Percentiles rank a stretch among this genome's conserved stretches.
These are phyloP conservation scores for Meloidogyne exigua DNA, from an alignment of 1,140 invertebrate species.

Conservation along the genomic window DNA sequence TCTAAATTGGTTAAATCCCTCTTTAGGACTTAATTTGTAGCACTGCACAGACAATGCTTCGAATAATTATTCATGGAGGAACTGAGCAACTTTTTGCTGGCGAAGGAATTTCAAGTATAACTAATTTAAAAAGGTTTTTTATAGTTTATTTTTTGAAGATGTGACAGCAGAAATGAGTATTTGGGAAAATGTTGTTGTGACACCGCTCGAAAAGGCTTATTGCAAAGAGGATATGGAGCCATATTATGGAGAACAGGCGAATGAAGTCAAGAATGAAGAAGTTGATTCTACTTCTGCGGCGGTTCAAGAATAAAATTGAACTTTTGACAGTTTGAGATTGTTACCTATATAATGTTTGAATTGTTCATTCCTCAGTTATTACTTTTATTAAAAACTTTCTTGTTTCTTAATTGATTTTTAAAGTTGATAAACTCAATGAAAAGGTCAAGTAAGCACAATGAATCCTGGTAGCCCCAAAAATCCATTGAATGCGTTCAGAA, in stretches of 20 bases:
- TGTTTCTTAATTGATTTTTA: too few relatives aligned
- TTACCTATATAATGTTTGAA: too few relatives aligned
- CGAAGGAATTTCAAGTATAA: slow-evolving; percentile 17
- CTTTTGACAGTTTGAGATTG: too few relatives aligned
- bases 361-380: too few relatives aligned
- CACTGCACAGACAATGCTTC: slow-evolving; percentile 36
- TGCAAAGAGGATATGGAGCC: slow-evolving; percentile 34
- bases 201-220: slow-evolving; percentile 41
- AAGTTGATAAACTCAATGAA: too few relatives aligned
- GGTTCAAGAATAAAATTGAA: neutral
- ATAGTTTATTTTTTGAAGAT: slow-evolving; percentile 20
- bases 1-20: neutral
- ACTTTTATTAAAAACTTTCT: too few relatives aligned
- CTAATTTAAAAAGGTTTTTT: neutral
- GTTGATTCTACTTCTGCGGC: neutral
- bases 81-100: slow-evolving; percentile 34
- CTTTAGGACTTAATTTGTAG: slow-evolving; percentile 42
- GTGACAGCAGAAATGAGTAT: slow-evolving; percentile 34
- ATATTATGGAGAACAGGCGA: slow-evolving; percentile 26
- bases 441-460: too few relatives aligned
- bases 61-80: slow-evolving; percentile 37
- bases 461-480: too few relatives aligned
- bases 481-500: too few relatives aligned
- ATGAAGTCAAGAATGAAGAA: neutral
- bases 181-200: slow-evolving; percentile 41